Evolutionary conservation across 2,888 invertebrate species (phyloP).

Genomic region (Chorisops tibialis): DNA sequence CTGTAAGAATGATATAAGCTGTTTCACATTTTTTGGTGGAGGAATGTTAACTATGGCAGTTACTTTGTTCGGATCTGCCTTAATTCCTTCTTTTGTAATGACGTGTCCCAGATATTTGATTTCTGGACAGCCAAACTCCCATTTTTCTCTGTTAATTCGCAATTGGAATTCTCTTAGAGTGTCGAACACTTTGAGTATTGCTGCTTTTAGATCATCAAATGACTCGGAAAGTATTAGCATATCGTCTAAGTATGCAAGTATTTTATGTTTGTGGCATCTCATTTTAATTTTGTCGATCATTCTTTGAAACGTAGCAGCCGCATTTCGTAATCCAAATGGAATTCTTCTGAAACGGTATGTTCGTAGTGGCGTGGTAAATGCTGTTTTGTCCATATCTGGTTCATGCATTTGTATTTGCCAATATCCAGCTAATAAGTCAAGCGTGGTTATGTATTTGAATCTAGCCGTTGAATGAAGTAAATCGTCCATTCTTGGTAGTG

Average conservation of each 20-base stretch:
- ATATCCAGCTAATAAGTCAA: background rate
- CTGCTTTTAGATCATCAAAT: background rate
- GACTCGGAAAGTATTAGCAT: background rate
- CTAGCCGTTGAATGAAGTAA: background rate
- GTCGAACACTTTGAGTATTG: conserved; percentile 33
- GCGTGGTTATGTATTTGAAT: background rate
- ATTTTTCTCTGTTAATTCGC: too few relatives aligned
- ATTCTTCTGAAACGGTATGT: background rate
- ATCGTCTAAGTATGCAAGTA: background rate
- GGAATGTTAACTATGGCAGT: conserved; percentile 32
- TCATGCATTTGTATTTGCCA: background rate
- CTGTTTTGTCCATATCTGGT: background rate
- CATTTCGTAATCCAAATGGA: background rate
- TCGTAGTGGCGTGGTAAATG: background rate
- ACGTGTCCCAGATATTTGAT: too few relatives aligned
- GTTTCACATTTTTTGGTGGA: conserved; percentile 32
- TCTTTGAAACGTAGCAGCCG: background rate
- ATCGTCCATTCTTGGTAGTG: background rate
- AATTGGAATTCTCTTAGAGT: too few relatives aligned
- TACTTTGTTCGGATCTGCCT: too few relatives aligned
- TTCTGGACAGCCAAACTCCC: too few relatives aligned
- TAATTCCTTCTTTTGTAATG: too few relatives aligned
- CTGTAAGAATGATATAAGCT: conserved; percentile 31
- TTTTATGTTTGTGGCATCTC: background rate
- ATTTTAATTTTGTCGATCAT: background rate